Evolutionary conservation across 2,888 invertebrate species (phyloP).

Genomic region (Podotricha telesiphe): DNA sequence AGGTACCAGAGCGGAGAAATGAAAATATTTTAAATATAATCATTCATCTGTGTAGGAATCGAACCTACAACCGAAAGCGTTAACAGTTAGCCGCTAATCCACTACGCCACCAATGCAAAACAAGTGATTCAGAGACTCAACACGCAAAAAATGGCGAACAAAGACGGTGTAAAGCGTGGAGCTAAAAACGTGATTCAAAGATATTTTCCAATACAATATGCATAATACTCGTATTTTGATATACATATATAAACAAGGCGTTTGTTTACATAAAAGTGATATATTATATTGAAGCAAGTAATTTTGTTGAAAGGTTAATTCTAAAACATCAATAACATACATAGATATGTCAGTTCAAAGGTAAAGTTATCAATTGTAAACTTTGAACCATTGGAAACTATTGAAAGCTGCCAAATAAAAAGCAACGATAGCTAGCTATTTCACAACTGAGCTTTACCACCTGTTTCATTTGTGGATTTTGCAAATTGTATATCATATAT

Average conservation of each 20-base stretch:
- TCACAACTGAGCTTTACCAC: constrained; percentile 2
- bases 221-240: not conserved
- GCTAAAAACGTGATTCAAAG: not conserved
- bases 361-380: constrained; percentile 1
- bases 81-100: no score
- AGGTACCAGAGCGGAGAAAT: no score
- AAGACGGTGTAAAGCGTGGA: no score
- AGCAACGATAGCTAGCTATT: constrained; percentile 9
- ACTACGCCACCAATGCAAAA: no score
- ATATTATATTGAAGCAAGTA: constrained; percentile 10
- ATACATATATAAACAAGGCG: not conserved
- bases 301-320: constrained; percentile 34
- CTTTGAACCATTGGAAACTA: constrained; percentile 12
- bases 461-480: not conserved
- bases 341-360: constrained; percentile 35
- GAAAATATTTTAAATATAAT: no score
- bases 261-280: not conserved
- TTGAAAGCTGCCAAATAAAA: constrained; percentile 25
- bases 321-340: constrained; percentile 22
- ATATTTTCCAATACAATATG: not conserved
- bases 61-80: no score
- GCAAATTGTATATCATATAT: no score
- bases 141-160: no score
- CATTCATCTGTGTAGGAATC: no score
- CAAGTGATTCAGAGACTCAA: no score